A percentile compares a stretch with the other conserved stretches of the same genome.
Conservation (phyloP, 2,113 vertebrate genomes). For the Syngnathus typhle region DNA sequence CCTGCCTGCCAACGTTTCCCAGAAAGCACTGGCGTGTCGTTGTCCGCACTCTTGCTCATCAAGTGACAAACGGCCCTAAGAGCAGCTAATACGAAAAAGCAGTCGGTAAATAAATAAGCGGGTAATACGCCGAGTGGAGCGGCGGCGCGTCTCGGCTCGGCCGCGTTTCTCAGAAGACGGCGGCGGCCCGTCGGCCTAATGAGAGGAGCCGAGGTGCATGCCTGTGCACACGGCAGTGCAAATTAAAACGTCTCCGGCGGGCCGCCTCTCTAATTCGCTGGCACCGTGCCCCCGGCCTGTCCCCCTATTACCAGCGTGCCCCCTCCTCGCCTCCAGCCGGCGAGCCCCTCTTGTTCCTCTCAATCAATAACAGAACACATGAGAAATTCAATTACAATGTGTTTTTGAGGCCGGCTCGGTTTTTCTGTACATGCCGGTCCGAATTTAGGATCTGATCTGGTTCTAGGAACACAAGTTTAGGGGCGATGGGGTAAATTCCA, state of each 20-base stretch:
- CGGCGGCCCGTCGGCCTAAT: constrained; percentile 49
- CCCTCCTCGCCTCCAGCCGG: constrained; percentile 43
- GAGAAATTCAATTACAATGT: background rate
- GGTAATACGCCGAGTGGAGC: background rate
- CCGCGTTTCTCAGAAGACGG: constrained; percentile 60
- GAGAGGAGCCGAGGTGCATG: constrained; percentile 65
- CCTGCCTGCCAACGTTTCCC: background rate
- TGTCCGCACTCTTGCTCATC: background rate
- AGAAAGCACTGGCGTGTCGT: background rate
- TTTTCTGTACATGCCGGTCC: too few species aligned
- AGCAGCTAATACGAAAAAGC: background rate
- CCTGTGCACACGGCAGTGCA: constrained; percentile 75
- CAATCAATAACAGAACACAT: constrained; percentile 58
- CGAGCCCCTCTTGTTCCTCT: constrained; percentile 41
- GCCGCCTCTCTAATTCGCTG: constrained; percentile 71
- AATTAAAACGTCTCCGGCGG: constrained; percentile 73
- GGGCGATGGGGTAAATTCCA: too few species aligned
- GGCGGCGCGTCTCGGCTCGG: background rate
- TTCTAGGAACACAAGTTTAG: too few species aligned
- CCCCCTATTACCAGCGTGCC: constrained; percentile 62
- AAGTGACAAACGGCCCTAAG: background rate
- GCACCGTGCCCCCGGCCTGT: constrained; percentile 63
- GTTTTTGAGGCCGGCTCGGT: too few species aligned
- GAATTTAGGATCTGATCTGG: too few species aligned
- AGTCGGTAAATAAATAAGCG: background rate